Evolutionary conservation across 2,113 vertebrate genomes (phyloP).

Genomic region (Caretta caretta): DNA sequence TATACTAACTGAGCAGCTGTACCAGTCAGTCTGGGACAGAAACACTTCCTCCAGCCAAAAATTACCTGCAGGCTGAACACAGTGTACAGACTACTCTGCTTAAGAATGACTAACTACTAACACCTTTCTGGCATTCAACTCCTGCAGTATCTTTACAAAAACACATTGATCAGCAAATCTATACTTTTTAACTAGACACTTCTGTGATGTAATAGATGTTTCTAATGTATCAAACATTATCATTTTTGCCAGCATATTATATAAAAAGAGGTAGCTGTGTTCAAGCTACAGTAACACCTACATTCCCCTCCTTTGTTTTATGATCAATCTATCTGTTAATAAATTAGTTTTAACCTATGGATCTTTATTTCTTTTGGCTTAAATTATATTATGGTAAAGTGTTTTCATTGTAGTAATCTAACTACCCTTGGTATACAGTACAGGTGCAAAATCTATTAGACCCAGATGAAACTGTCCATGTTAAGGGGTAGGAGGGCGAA

Average conservation of each 20-base stretch:
- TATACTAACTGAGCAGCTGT: slow-evolving; percentile 60
- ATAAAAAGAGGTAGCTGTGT: neutral
- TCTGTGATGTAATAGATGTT: neutral
- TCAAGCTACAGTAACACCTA: neutral
- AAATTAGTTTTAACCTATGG: neutral
- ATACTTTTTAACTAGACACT: neutral
- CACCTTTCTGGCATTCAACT: slow-evolving; percentile 20
- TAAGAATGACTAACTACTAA: slow-evolving; percentile 1
- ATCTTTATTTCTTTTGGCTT: slow-evolving; percentile 18
- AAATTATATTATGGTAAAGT: neutral
- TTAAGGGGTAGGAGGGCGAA: slow-evolving; percentile 41
- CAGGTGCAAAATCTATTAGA: slow-evolving; percentile 64
- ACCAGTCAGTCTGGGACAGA: slow-evolving; percentile 63
- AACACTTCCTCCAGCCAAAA: slow-evolving; percentile 59
- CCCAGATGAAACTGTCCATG: slow-evolving; percentile 14
- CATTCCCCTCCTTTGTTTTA: neutral
- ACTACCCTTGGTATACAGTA: slow-evolving; percentile 15
- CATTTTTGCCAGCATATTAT: neutral
- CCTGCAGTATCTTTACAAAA: slow-evolving; percentile 24
- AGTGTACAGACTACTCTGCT: slow-evolving; percentile 27
- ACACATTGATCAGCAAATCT: neutral
- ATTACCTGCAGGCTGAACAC: slow-evolving; percentile 48
- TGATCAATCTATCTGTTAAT: neutral
- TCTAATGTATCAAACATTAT: slow-evolving; percentile 13
- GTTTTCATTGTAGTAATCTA: neutral